These are phyloP conservation scores for Drosophila repletoides DNA, from an alignment of 1,140 invertebrate species.

Conservation along the genomic window DNA sequence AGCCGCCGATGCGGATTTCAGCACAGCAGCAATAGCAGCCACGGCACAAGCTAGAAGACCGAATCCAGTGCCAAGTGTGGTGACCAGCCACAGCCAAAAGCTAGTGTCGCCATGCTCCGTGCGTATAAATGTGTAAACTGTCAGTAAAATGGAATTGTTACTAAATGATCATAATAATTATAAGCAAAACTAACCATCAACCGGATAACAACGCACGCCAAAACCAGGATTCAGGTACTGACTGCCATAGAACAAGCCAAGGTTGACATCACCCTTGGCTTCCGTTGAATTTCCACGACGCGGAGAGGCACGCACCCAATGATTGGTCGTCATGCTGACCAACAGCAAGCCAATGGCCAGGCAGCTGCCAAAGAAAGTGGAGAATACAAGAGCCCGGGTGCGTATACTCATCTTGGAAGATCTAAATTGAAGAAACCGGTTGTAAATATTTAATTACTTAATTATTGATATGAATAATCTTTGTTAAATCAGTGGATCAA, in stretches of 20 bases:
- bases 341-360: constrained; percentile 91
- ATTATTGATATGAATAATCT: too few species aligned
- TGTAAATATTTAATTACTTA: too few species aligned
- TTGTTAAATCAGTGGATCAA: too few species aligned
- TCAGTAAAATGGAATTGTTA: background rate
- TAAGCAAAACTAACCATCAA: constrained; percentile 61
- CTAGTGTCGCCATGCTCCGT: constrained; percentile 67
- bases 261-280: constrained; percentile 90
- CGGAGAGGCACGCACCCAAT: constrained; percentile 92
- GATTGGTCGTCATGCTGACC: constrained; percentile 92
- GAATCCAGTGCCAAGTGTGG: constrained; percentile 75
- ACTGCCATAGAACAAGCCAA: constrained; percentile 92
- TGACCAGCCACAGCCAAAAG: constrained; percentile 77
- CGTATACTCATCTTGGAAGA: constrained; percentile 71
- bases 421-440: too few species aligned
- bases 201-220: constrained; percentile 86
- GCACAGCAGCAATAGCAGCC: constrained; percentile 73
- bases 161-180: background rate
- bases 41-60: constrained; percentile 71
- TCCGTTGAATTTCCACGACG: constrained; percentile 87
- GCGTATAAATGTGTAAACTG: constrained; percentile 73
- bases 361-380: constrained; percentile 93
- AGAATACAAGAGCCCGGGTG: constrained; percentile 87
- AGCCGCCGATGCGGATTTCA: constrained; percentile 74
- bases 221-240: constrained; percentile 92